Conservation (phyloP, 1,140 invertebrate species). For the Drosophila guanche region DNA sequence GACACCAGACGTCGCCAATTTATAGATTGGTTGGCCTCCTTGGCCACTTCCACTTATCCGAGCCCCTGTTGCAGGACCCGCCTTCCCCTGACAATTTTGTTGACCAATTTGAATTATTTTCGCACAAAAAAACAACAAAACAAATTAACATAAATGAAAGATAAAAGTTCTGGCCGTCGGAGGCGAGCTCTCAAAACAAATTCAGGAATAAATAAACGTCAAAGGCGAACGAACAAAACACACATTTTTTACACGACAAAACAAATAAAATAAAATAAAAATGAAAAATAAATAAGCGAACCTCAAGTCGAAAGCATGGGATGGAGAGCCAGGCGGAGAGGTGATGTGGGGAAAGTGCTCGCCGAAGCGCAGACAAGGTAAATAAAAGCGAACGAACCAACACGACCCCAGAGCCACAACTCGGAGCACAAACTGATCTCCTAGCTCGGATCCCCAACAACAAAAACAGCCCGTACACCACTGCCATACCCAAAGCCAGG, state of each 20-base stretch:
- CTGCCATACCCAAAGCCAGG: constrained; percentile 7
- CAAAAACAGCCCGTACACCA: constrained; percentile 1
- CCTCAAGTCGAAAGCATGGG: too few species aligned
- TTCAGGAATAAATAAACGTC: constrained; percentile 34
- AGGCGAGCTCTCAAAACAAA: constrained; percentile 29
- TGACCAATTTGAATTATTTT: constrained; percentile 66
- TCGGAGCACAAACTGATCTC: constrained; percentile 50
- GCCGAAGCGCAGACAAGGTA: constrained; percentile 70
- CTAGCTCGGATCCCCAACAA: constrained; percentile 46
- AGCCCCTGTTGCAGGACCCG: constrained; percentile 1
- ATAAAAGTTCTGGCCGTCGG: constrained; percentile 40
- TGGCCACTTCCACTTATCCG: neutral
- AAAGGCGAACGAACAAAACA: constrained; percentile 55
- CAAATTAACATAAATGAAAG: constrained; percentile 60
- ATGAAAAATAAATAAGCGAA: constrained; percentile 25
- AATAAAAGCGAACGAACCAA: constrained; percentile 49
- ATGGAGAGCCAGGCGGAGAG: neutral
- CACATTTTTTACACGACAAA: constrained; percentile 45
- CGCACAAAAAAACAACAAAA: constrained; percentile 38
- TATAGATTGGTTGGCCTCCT: neutral
- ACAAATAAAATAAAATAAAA: constrained; percentile 43
- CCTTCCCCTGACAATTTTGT: constrained; percentile 36
- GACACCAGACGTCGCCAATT: constrained; percentile 38
- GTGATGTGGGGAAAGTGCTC: constrained; percentile 12
- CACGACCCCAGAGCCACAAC: constrained; percentile 34